Conservation (phyloP, 2,888 invertebrate species). For the Tromatobia lineatoria region DNA sequence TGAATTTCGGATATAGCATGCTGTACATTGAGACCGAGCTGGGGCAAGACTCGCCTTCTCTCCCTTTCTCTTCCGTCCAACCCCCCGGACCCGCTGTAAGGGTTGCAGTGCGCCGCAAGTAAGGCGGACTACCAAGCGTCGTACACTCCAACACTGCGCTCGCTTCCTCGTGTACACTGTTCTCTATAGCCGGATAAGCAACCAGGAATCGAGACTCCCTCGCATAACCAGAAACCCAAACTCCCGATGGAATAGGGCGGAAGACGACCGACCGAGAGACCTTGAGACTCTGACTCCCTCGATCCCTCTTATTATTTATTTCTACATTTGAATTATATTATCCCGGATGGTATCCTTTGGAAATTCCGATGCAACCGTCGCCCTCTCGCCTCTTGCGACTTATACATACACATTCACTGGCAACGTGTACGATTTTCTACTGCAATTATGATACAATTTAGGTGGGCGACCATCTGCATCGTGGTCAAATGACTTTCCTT, state of each 20-base stretch:
- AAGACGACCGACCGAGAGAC: constrained; percentile 64
- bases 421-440: not conserved
- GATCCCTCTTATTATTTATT: constrained; percentile 72
- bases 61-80: constrained; percentile 60
- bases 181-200: constrained; percentile 41
- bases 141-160: constrained; percentile 41
- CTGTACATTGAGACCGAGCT: constrained; percentile 22
- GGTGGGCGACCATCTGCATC: no score
- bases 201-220: constrained; percentile 73
- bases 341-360: constrained; percentile 70
- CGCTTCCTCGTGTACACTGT: constrained; percentile 64
- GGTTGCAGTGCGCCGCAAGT: constrained; percentile 80
- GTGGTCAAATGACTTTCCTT: no score
- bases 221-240: constrained; percentile 54
- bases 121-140: constrained; percentile 76
- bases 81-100: constrained; percentile 79
- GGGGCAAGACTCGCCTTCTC: constrained; percentile 54
- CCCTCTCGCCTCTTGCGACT: constrained; percentile 21
- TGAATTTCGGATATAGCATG: constrained; percentile 48
- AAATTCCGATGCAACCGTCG: constrained; percentile 56
- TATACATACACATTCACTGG: not conserved
- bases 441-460: not conserved
- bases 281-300: constrained; percentile 66
- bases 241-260: constrained; percentile 54
- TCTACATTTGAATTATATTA: constrained; percentile 85